Evolutionary conservation across 2,113 vertebrate species (phyloP).

Genomic region (Oplegnathus fasciatus): DNA sequence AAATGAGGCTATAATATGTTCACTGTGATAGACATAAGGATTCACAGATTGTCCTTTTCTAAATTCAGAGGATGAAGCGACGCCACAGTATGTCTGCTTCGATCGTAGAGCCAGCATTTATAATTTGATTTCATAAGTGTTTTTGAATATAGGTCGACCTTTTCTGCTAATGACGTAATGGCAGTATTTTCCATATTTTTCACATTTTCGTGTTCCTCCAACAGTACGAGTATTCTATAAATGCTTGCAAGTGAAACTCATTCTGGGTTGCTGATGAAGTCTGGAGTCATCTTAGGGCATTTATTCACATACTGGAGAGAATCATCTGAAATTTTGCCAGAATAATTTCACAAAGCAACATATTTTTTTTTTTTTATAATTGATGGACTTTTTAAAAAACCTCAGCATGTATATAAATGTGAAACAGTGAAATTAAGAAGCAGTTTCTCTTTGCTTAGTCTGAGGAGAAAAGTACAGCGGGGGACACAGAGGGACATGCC

Average conservation of each 20-base stretch:
- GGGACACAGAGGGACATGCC: slow-evolving; percentile 40
- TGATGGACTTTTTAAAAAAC: neutral
- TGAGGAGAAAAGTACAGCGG: slow-evolving; percentile 23
- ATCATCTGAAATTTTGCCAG: neutral
- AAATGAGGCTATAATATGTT: neutral
- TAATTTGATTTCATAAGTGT: slow-evolving; percentile 1
- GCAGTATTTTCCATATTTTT: slow-evolving; percentile 3
- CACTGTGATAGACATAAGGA: neutral
- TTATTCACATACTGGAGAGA: neutral
- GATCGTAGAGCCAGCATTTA: neutral
- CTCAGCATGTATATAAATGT: neutral
- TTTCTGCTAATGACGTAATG: slow-evolving; percentile 8
- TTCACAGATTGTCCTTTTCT: slow-evolving; percentile 7
- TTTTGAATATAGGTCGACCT: slow-evolving; percentile 1
- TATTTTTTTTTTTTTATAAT: neutral
- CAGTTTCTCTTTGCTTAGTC: slow-evolving; percentile 5
- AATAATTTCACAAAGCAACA: neutral
- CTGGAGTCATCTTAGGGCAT: neutral
- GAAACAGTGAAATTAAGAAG: neutral
- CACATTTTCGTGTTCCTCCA: neutral
- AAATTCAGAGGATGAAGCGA: neutral
- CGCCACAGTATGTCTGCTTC: slow-evolving; percentile 5
- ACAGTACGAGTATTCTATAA: neutral
- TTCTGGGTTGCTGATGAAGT: neutral
- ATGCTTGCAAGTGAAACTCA: neutral